phyloP scores from a whole-genome alignment of 2,113 vertebrate species.

The Corapipo altera region DNA sequence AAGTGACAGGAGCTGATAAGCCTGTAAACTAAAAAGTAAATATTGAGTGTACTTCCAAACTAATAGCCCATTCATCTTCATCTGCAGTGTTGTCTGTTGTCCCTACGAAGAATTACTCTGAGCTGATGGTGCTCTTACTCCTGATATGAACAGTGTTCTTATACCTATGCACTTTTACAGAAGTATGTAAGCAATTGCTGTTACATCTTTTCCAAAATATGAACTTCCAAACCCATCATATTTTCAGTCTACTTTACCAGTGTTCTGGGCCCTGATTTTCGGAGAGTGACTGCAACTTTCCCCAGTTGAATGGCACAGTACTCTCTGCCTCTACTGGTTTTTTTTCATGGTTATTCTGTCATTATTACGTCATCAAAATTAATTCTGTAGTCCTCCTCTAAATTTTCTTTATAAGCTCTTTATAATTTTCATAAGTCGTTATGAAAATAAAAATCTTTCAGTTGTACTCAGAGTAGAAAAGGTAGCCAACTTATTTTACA shows the following conservation, averaged over 20 bases:
- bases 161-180: background rate
- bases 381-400: background rate
- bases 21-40: slow-evolving; percentile 36
- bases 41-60: background rate
- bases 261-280: background rate
- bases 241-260: background rate
- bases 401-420: background rate
- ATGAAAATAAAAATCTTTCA: background rate
- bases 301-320: background rate
- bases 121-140: background rate
- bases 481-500: background rate
- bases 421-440: background rate
- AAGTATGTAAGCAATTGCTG: background rate
- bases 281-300: background rate
- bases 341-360: background rate
- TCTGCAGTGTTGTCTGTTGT: background rate
- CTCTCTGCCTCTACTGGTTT: background rate
- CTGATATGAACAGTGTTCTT: background rate
- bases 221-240: background rate
- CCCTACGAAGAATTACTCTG: background rate
- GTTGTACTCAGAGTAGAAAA: background rate
- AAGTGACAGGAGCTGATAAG: slow-evolving; percentile 42
- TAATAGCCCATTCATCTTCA: slow-evolving; percentile 36
- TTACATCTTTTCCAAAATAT: background rate
- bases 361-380: background rate